Base-by-base conservation (phyloP, 2,113 vertebrate genomes). In the Oostethus manadensis region DNA sequence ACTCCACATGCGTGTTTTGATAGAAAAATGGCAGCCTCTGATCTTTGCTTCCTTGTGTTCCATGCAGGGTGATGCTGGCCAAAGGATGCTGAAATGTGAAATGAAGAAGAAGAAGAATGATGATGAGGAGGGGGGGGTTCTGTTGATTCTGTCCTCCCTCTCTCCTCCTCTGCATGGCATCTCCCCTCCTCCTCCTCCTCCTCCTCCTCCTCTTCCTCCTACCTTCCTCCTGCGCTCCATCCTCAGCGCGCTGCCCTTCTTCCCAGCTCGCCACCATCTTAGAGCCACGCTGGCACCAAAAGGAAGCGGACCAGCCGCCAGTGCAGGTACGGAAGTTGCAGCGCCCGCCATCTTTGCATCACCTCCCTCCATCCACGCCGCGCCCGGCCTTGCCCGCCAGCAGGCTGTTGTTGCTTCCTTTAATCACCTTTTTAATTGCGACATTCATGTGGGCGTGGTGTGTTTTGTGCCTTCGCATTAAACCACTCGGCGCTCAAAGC, bases 211-310 rank as follows among this genome's bases (percentile, higher is more conserved):
- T 17, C 73, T 66, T 55, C 53, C 53, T 55, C 33, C 53, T 9
- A 11, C 49, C 22, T 67, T 77, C 71, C 68, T 74, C 81, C 72
- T 78, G 60, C 55, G 57, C 82, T 81, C 72, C 78, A 76, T 81
- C 81, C 76, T 73, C 73, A 70, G 79, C 80, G 77, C 74, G 75
- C 85, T 89, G 86, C 87, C 87, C 83, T 78, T 84, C 85, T 85
- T 84, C 68, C 85, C 81, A 76, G 79, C 56, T 72, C 74, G 83
- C 90, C 90, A 88, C 89, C 89, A 91, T 91, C 89, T 91, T 90
- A 90, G 83, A 86, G 82, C 71, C 66, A 81, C 54, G 56, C 82
- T 86, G 89, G 86, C 87, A 87, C 71, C 82, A 90, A 89, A 91
- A 89, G 89, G 88, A 89, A 86, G 86, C 81, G 80, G 58, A 71